Evolutionary conservation across 2,113 vertebrate species (phyloP).

Genomic region (Bujurquina vittata): DNA sequence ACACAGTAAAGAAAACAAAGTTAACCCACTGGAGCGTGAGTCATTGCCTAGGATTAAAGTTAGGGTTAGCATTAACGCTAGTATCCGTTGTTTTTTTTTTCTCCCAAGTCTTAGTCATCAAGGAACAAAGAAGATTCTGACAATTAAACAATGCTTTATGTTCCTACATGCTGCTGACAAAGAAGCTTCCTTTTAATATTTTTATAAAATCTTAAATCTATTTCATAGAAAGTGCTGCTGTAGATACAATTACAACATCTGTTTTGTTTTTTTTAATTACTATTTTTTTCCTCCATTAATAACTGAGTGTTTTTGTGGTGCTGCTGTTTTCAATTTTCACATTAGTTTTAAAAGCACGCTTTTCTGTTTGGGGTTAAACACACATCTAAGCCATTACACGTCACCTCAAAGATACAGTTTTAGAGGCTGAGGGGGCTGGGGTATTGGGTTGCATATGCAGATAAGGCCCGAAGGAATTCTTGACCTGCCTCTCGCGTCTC

Average conservation of each 20-base stretch:
- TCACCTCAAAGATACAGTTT: background rate
- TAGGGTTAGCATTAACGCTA: too few species aligned
- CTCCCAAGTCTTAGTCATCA: too few species aligned
- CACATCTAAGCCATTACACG: background rate
- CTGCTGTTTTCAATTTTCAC: background rate
- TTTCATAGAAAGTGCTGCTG: background rate
- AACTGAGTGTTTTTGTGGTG: background rate
- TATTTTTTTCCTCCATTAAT: background rate
- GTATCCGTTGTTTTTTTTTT: too few species aligned
- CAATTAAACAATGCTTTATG: background rate
- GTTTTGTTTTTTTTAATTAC: background rate
- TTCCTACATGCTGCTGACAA: background rate
- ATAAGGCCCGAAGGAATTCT: conserved; percentile 35
- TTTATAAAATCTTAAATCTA: background rate
- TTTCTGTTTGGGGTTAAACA: background rate
- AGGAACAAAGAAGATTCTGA: background rate
- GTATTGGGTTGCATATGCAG: conserved; percentile 36
- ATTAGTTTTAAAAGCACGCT: background rate
- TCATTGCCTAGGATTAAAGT: too few species aligned
- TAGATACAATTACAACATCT: background rate
- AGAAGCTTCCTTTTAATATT: background rate
- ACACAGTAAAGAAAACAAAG: too few species aligned
- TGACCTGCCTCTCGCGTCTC: conserved; percentile 11
- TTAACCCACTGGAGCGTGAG: too few species aligned
- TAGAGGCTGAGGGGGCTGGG: background rate